phyloP scores from a whole-genome alignment of 2,888 invertebrate species.

The Sclerodermus sp. region DNA sequence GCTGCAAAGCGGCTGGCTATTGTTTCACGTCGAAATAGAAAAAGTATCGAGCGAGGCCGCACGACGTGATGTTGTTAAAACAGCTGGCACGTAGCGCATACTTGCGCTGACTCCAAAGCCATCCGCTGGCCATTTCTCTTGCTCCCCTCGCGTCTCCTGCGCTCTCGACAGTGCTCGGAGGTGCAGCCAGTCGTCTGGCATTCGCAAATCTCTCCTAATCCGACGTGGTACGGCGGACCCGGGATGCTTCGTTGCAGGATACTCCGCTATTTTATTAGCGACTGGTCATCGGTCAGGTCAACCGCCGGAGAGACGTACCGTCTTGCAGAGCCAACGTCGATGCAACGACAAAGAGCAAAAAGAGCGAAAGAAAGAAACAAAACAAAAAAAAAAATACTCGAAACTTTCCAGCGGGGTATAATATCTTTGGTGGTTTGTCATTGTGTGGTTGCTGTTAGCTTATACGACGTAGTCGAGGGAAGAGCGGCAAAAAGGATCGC shows the following conservation, averaged over 20 bases:
- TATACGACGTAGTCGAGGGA: too few species aligned
- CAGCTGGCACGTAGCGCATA: not conserved
- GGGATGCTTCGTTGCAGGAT: too few species aligned
- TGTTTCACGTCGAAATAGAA: not conserved
- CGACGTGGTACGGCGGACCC: too few species aligned
- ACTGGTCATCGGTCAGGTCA: too few species aligned
- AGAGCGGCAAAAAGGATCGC: too few species aligned
- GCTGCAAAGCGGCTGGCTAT: not conserved
- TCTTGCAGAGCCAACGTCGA: too few species aligned
- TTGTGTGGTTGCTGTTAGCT: too few species aligned
- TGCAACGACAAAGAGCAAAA: too few species aligned
- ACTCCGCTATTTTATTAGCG: conserved; percentile 28
- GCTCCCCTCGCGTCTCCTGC: conserved; percentile 7
- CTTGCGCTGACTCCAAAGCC: not conserved
- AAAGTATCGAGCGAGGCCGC: not conserved
- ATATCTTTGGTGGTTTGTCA: too few species aligned
- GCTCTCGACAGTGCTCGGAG: not conserved
- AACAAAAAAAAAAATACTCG: not conserved
- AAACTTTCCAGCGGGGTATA: too few species aligned
- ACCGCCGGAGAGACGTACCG: too few species aligned
- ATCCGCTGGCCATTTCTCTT: conserved; percentile 1
- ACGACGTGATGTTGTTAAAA: not conserved
- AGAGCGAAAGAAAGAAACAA: not conserved
- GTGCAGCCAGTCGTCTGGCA: too few species aligned
- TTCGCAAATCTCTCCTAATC: conserved; percentile 35